A percentile compares a stretch with the other conserved stretches of the same genome.
phyloP scores from a whole-genome alignment of 2,113 vertebrate species.

The Lepidothrix coronata region DNA sequence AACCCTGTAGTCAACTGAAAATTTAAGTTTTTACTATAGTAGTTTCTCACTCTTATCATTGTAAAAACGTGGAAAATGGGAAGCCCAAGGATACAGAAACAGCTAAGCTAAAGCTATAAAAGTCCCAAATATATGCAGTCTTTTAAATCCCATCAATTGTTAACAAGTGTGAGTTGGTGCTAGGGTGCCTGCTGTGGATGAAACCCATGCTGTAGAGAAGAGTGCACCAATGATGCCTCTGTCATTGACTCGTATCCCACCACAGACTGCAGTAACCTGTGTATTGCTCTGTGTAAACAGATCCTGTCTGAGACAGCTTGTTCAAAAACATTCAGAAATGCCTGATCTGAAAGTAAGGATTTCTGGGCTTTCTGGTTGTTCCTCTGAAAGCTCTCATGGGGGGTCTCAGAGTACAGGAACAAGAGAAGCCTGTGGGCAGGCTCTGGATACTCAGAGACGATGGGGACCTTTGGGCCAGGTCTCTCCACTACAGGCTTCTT shows the following conservation, averaged over 20 bases:
- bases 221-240: not conserved
- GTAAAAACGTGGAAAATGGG: not conserved
- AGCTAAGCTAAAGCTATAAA: not conserved
- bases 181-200: not conserved
- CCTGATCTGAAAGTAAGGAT: not conserved
- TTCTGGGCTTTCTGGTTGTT: not conserved
- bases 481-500: not conserved
- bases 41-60: not conserved
- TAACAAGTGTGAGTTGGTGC: not conserved
- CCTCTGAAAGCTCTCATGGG: fast-evolving
- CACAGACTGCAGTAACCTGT: not conserved
- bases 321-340: not conserved
- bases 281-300: not conserved
- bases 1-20: not conserved
- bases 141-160: not conserved
- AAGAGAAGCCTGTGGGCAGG: not conserved
- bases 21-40: not conserved
- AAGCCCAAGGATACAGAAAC: not conserved
- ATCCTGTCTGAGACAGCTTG: not conserved
- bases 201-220: not conserved
- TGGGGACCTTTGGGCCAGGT: not conserved
- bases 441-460: not conserved
- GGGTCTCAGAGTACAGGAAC: not conserved
- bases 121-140: not conserved
- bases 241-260: not conserved